phyloP scores from a whole-genome alignment of 2,113 vertebrate species.

The Apus apus region DNA sequence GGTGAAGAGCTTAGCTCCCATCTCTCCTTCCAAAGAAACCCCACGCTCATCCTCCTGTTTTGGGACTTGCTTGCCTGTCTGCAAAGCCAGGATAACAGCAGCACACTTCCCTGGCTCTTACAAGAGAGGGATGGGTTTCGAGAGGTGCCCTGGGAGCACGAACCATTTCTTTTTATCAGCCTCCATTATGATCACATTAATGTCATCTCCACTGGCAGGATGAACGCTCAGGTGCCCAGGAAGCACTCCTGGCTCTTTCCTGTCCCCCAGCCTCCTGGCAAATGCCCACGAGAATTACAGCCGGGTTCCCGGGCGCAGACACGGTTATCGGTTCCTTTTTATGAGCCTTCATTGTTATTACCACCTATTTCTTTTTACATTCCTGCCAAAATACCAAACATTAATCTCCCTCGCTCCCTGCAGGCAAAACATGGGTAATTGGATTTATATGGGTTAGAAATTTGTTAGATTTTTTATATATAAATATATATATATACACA shows the following conservation, averaged over 20 bases:
- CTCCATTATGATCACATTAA: not conserved
- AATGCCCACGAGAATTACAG: conserved; percentile 16
- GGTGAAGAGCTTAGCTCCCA: not conserved
- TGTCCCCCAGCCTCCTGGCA: not conserved
- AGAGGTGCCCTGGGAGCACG: not conserved
- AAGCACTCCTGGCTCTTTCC: not conserved
- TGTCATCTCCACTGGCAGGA: not conserved
- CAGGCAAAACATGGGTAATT: conserved; percentile 84
- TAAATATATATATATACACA: not conserved
- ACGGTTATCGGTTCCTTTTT: conserved; percentile 61
- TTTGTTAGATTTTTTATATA: conserved; percentile 72
- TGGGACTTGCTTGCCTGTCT: not conserved
- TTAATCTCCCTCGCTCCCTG: conserved; percentile 82
- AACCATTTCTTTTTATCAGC: conserved; percentile 15
- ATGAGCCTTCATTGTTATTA: conserved; percentile 76
- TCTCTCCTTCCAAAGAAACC: not conserved
- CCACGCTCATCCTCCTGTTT: not conserved
- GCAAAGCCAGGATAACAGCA: not conserved
- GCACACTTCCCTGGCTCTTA: rapidly evolving
- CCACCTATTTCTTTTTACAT: conserved; percentile 84
- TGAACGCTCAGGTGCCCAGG: not conserved
- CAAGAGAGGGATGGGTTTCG: not conserved
- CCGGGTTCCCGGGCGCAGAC: conserved; percentile 5
- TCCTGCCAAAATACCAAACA: conserved; percentile 83
- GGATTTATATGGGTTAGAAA: conserved; percentile 85